Base-by-base conservation (phyloP, 2,113 vertebrate species). In the Nesoenas mayeri region DNA sequence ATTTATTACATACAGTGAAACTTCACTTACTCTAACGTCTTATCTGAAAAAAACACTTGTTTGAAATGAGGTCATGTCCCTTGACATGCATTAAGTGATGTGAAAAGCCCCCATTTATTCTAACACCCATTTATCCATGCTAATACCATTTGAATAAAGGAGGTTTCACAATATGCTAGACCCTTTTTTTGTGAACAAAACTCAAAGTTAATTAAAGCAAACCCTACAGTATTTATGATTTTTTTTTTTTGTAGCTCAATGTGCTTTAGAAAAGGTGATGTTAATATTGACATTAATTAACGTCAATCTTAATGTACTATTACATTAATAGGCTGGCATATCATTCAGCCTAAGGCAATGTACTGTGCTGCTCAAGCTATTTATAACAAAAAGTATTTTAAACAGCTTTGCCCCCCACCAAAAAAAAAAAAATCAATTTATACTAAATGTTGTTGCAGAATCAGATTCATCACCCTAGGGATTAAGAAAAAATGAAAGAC, bases 401-500 rank as follows among this genome's bases (percentile, higher is more conserved):
- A 97, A 96, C 75, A 97, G 95, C 89, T 96, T 97, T 83, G 60
- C 90, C 74, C 85, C 71, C 79, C 93, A 62, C 84, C 38, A 66
- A 79, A 85, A 73, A 64, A 75, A 54, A 79, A 73, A 38, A 89
- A 87, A 96, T 96, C 96, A 97, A 95, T 98, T 98, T 97, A 95
- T 97, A 96, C 90, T 97, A 97, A 98, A 97, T 97, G 94, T 96
- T 97, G 89, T 96, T 98, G 92, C 95, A 97, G 96, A 98, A 98
- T 96, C 97, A 97, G 96, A 98, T 98, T 97, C 97, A 97, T 98
- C 97, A 98, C 97, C 83, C 86, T 62, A 79, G 97, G 97, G 97
- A 98, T 97, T 97, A 98, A 97, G 97, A 97, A 98, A 95, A 98
- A 98, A 97, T 1, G 82, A 98, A 98, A 97, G 96, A 96, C 97